Conservation (phyloP, 2,113 vertebrate genomes). For the Xyrauchen texanus region DNA sequence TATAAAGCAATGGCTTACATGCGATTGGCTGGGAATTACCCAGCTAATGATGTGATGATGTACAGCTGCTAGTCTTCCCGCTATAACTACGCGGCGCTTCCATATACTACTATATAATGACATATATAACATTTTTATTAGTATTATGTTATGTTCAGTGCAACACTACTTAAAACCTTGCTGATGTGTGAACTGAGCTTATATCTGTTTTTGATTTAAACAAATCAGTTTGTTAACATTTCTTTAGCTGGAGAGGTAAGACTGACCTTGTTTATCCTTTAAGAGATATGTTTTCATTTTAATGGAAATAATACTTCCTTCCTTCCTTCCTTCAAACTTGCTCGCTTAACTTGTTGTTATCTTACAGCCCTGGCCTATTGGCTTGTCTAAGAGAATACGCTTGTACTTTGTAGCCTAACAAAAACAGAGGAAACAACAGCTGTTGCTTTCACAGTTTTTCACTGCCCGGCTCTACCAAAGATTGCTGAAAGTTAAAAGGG, state of each 20-base stretch:
- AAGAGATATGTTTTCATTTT: no score
- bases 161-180: neutral
- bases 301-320: no score
- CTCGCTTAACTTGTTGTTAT: constrained; percentile 43
- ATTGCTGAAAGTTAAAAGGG: constrained; percentile 61
- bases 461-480: constrained; percentile 71
- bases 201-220: constrained; percentile 32
- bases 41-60: no score
- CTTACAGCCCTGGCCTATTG: constrained; percentile 65
- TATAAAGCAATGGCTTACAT: no score
- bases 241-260: constrained; percentile 51
- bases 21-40: no score
- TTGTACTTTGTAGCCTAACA: constrained; percentile 65
- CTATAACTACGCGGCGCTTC: no score
- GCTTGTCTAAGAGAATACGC: constrained; percentile 65
- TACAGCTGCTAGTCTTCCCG: no score
- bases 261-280: no score
- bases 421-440: constrained; percentile 81
- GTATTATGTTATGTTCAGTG: neutral
- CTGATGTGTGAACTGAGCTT: neutral
- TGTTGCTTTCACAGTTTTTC: constrained; percentile 89
- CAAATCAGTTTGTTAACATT: constrained; percentile 35
- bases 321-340: no score
- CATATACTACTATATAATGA: no score
- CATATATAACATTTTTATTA: no score